A percentile compares a stretch with the other conserved stretches of the same genome.
Evolutionary conservation across 2,113 vertebrate genomes (phyloP).

Genomic region (Callionymus lyra): DNA sequence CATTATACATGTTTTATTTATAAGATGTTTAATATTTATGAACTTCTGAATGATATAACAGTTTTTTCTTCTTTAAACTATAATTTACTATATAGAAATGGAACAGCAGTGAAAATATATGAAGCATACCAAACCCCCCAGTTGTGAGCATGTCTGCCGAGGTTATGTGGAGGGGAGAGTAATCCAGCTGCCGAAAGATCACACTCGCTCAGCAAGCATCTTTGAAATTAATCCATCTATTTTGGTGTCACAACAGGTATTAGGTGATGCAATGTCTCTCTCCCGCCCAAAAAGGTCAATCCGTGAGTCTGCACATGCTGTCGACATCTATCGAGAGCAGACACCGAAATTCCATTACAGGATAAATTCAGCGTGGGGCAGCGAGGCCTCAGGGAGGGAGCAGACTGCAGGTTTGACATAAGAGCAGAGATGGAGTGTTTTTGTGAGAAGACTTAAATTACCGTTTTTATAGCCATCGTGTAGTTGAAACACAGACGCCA

Average conservation of each 20-base stretch:
- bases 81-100: too few species aligned
- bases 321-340: conserved; percentile 28
- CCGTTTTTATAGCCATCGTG: conserved; percentile 8
- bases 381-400: conserved; percentile 4
- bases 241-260: conserved; percentile 40
- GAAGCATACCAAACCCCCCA: background rate
- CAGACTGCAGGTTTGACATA: conserved; percentile 25
- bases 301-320: conserved; percentile 35
- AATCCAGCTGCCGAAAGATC: conserved; percentile 11
- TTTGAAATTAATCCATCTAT: conserved; percentile 37
- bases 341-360: conserved; percentile 27
- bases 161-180: conserved; percentile 1
- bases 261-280: conserved; percentile 40
- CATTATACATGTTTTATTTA: too few species aligned
- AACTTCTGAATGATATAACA: too few species aligned
- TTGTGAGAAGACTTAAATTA: conserved; percentile 1
- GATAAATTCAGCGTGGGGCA: conserved; percentile 28
- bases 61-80: too few species aligned
- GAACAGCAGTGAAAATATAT: too few species aligned
- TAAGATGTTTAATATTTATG: too few species aligned
- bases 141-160: background rate
- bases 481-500: background rate
- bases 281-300: conserved; percentile 39
- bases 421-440: background rate
- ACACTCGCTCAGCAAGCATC: conserved; percentile 13